Conservation (phyloP, 2,888 invertebrate species). For the Hirtodrosophila trivittata region DNA sequence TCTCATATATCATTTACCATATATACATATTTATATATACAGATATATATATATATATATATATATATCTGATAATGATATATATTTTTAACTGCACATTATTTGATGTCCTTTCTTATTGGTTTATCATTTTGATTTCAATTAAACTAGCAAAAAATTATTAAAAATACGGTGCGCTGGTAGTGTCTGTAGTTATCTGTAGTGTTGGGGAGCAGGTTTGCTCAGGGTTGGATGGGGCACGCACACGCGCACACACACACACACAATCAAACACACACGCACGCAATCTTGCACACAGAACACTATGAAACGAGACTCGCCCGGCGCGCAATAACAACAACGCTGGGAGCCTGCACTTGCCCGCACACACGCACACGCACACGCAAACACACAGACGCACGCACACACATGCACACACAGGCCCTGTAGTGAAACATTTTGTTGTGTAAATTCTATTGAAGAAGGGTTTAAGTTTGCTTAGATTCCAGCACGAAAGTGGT, state of each 20-base stretch:
- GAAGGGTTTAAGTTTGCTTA: conserved; percentile 6
- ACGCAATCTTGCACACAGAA: background rate
- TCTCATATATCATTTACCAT: background rate
- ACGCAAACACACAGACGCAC: too few relatives aligned
- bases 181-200: conserved; percentile 18
- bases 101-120: conserved; percentile 28
- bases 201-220: conserved; percentile 2
- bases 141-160: conserved; percentile 57
- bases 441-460: conserved; percentile 25
- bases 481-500: too few relatives aligned
- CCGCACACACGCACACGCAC: conserved; percentile 8
- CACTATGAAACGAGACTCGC: conserved; percentile 29
- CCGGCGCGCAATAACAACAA: conserved; percentile 32
- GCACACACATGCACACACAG: background rate
- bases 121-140: conserved; percentile 45
- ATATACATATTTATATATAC: conserved; percentile 26
- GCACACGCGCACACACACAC: conserved; percentile 5
- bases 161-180: conserved; percentile 39
- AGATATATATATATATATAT: background rate
- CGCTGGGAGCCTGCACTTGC: conserved; percentile 25
- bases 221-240: conserved; percentile 1
- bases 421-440: conserved; percentile 5
- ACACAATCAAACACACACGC: conserved; percentile 12
- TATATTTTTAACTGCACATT: conserved; percentile 34
- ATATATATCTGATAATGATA: conserved; percentile 13